These are phyloP conservation scores for Zapornia atra DNA, from an alignment of 2,113 vertebrate genomes.

Conservation along the genomic window DNA sequence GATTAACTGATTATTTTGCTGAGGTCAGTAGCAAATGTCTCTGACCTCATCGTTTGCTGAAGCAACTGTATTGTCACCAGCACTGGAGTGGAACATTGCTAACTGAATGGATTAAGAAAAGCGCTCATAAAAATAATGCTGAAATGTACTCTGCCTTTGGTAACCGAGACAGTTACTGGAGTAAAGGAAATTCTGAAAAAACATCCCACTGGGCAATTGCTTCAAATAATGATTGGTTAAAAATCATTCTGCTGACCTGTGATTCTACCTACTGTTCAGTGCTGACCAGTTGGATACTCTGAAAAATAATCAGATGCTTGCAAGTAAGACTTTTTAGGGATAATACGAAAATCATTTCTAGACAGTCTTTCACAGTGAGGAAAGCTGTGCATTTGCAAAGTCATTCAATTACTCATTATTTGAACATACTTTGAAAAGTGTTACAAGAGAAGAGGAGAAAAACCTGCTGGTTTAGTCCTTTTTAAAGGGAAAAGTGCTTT, in stretches of 20 bases:
- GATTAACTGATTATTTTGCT: conserved; percentile 63
- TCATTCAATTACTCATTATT: not conserved
- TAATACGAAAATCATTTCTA: not conserved
- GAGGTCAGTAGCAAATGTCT: conserved; percentile 52
- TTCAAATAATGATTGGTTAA: not conserved
- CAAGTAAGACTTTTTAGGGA: not conserved
- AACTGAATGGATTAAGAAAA: conserved; percentile 43
- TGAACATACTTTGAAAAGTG: not conserved
- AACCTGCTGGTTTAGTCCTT: not conserved
- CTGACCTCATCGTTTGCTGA: conserved; percentile 48
- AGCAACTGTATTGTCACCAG: conserved; percentile 41
- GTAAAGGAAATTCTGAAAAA: not conserved
- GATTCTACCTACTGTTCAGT: not conserved
- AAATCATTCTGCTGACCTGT: not conserved
- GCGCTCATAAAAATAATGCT: conserved; percentile 20
- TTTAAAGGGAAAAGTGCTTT: conserved; percentile 41
- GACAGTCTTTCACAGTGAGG: not conserved
- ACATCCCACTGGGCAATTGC: not conserved
- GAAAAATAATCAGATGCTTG: not conserved
- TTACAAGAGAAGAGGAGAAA: not conserved
- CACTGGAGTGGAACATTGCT: conserved; percentile 40
- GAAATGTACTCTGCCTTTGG: not conserved
- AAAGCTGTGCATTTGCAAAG: not conserved
- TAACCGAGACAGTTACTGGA: not conserved
- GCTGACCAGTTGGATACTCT: not conserved